Percentiles rank a stretch among this genome's conserved stretches.
These are phyloP conservation scores for Platysteira castanea DNA, from an alignment of 2,113 vertebrate species.

Conservation along the genomic window DNA sequence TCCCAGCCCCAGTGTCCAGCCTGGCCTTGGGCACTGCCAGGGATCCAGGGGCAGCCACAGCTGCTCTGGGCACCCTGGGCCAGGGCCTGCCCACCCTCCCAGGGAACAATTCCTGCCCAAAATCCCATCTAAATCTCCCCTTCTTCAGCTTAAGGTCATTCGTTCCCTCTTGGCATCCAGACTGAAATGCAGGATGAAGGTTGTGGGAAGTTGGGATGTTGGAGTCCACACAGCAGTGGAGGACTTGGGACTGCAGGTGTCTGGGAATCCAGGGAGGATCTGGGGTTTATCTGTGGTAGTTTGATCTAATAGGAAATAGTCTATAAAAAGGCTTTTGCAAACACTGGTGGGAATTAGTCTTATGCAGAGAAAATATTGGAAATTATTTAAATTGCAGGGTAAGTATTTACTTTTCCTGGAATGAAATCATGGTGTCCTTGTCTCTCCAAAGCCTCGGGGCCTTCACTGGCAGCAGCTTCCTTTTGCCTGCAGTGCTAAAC, in stretches of 20 bases:
- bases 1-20: background rate
- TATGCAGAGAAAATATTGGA: background rate
- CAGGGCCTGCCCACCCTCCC: background rate
- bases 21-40: background rate
- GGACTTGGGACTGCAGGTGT: background rate
- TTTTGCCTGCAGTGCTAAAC: background rate
- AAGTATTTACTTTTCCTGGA: background rate
- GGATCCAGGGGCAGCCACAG: background rate
- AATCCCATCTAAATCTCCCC: accelerated
- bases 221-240: background rate
- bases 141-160: background rate
- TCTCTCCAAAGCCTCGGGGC: background rate
- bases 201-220: background rate
- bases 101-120: background rate
- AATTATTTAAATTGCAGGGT: background rate
- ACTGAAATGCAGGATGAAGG: accelerated
- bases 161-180: background rate
- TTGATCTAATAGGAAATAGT: background rate
- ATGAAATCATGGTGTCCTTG: background rate
- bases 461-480: background rate
- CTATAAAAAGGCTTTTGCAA: background rate
- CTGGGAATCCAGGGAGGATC: background rate
- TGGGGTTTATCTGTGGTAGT: background rate
- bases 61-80: background rate
- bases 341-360: background rate